Percentiles rank a stretch among this genome's conserved stretches.
These are phyloP conservation scores for Pelusios castaneus DNA, from an alignment of 2,113 vertebrate species.

Conservation along the genomic window DNA sequence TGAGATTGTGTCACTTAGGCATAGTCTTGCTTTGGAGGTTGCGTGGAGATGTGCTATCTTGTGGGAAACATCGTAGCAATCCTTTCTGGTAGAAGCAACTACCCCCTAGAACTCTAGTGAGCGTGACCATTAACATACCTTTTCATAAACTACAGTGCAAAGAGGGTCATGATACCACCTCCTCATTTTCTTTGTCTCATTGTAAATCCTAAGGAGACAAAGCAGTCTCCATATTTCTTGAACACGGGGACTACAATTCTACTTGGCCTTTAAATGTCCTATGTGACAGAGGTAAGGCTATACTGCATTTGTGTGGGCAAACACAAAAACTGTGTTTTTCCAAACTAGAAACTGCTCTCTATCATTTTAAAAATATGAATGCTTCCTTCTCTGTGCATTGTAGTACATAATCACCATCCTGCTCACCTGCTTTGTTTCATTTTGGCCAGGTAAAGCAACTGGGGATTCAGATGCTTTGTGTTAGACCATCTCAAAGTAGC, in stretches of 20 bases:
- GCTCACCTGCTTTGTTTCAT: neutral
- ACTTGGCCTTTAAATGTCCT: neutral
- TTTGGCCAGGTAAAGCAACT: neutral
- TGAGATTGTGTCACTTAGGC: neutral
- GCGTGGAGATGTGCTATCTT: rapidly evolving
- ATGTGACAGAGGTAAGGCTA: neutral
- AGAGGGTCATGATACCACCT: rapidly evolving
- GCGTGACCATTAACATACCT: rapidly evolving
- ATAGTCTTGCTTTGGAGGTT: neutral
- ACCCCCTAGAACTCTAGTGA: neutral
- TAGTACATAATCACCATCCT: neutral
- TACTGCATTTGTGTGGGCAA: neutral
- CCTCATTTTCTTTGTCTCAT: neutral
- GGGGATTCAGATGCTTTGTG: neutral
- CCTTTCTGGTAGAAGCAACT: neutral
- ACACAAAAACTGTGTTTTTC: neutral
- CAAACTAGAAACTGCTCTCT: constrained; percentile 6
- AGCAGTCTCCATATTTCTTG: neutral
- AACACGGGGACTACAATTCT: neutral
- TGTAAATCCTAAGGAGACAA: neutral
- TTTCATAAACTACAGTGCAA: neutral
- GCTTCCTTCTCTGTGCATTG: neutral
- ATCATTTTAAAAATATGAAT: constrained; percentile 34
- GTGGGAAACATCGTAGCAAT: neutral
- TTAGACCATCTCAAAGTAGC: neutral